A percentile compares a stretch with the other conserved stretches of the same genome.
Conservation (phyloP, 2,888 invertebrate species). For the Lepidochrysops patricia region DNA sequence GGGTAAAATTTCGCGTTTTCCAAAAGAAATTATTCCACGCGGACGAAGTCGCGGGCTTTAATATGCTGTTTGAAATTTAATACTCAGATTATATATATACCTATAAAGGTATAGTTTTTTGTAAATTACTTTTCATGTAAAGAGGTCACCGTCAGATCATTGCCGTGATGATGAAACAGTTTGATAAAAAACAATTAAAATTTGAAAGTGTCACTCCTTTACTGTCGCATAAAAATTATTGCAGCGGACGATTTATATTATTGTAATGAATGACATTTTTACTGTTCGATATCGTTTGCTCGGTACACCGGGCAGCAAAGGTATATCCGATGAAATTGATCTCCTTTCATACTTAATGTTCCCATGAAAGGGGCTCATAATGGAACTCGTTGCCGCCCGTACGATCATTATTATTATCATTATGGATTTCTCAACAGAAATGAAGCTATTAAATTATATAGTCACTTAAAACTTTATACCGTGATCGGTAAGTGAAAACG, state of each 20-base stretch:
- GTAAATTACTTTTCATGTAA: background rate
- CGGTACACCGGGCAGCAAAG: background rate
- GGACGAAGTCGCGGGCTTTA: too few species aligned
- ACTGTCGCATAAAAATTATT: background rate
- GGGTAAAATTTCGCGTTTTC: too few species aligned
- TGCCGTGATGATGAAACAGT: background rate
- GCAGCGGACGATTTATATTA: conserved; percentile 1
- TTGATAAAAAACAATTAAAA: conserved; percentile 14
- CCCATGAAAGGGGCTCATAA: background rate
- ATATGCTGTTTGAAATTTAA: too few species aligned
- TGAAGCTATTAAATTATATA: conserved; percentile 15
- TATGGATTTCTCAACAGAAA: conserved; percentile 14
- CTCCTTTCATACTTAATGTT: background rate
- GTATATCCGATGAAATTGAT: background rate
- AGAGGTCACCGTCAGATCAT: background rate
- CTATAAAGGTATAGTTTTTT: too few species aligned
- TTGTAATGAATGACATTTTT: conserved; percentile 3
- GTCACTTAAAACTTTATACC: conserved; percentile 9
- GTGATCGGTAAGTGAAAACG: conserved; percentile 8
- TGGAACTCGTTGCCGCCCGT: background rate
- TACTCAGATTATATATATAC: too few species aligned
- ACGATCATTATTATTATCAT: conserved; percentile 1
- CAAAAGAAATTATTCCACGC: too few species aligned
- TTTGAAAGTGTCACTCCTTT: conserved; percentile 12
- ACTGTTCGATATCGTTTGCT: background rate